These are phyloP conservation scores for Stichodactyla helianthus DNA, from an alignment of 64 coral and sea anemone species.

Conservation along the genomic window DNA sequence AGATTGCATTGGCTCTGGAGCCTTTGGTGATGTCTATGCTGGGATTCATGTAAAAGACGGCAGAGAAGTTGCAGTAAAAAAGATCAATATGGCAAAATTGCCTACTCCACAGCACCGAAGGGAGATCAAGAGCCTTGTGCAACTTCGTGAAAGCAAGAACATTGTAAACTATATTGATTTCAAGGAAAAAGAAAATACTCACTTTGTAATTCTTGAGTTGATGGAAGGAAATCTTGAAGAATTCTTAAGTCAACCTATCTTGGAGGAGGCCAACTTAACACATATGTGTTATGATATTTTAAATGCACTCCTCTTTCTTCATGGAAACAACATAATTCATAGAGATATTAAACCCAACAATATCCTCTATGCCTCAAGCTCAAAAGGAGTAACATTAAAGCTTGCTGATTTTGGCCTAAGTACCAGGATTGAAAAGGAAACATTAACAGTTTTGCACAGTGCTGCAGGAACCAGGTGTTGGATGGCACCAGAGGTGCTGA, in stretches of 20 bases:
- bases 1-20: conserved; percentile 47
- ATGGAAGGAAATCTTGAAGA: conserved; percentile 62
- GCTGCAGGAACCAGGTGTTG: conserved; percentile 51
- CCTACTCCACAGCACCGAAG: conserved; percentile 21
- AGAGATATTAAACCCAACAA: conserved; percentile 50
- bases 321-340: conserved; percentile 45
- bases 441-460: conserved; percentile 26
- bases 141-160: conserved; percentile 23
- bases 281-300: conserved; percentile 42
- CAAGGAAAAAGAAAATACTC: conserved; percentile 28
- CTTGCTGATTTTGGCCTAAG: conserved; percentile 64
- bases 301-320: conserved; percentile 44
- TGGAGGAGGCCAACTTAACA: background rate
- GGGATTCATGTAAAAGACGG: conserved; percentile 39
- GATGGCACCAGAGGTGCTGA: conserved; percentile 47
- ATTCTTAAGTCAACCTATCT: background rate
- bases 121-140: conserved; percentile 42
- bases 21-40: conserved; percentile 47
- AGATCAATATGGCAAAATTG: conserved; percentile 23
- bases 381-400: conserved; percentile 30
- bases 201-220: conserved; percentile 36
- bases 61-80: conserved; percentile 57
- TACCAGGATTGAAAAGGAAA: conserved; percentile 20
- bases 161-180: conserved; percentile 45
- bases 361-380: conserved; percentile 29